Conservation (phyloP, 92 coral and sea anemone species). For the Palythoa caribaeorum region DNA sequence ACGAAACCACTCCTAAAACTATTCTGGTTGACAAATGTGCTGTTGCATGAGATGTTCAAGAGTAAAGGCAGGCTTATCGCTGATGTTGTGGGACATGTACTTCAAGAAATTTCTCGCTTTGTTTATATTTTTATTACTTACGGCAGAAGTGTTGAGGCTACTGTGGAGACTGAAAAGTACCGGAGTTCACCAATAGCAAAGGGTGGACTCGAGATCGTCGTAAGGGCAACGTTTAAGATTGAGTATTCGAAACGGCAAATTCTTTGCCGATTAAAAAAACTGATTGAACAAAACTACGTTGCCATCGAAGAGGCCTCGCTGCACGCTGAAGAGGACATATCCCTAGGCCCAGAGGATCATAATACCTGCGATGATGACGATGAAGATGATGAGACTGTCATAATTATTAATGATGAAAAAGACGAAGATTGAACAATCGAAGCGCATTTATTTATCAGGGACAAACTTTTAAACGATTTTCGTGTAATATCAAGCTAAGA, state of each 20-base stretch:
- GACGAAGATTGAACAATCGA: not conserved
- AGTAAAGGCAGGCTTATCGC: slow-evolving; percentile 39
- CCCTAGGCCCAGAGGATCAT: not conserved
- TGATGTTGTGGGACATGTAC: slow-evolving; percentile 52
- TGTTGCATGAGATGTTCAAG: slow-evolving; percentile 48
- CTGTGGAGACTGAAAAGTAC: not conserved
- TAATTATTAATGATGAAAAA: not conserved
- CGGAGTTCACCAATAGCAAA: not conserved
- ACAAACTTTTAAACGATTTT: slow-evolving; percentile 1
- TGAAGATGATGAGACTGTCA: too few species aligned
- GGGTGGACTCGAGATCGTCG: slow-evolving; percentile 3
- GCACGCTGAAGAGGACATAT: not conserved
- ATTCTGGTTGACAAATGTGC: slow-evolving; percentile 38
- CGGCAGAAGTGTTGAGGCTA: not conserved
- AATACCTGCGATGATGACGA: slow-evolving; percentile 5
- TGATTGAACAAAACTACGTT: slow-evolving; percentile 8
- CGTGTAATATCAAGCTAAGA: not conserved
- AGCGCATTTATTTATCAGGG: slow-evolving; percentile 13
- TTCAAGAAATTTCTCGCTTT: slow-evolving; percentile 52
- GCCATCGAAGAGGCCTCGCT: not conserved
- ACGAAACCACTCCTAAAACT: slow-evolving; percentile 6
- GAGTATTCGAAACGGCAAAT: slow-evolving; percentile 26
- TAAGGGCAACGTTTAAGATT: slow-evolving; percentile 7
- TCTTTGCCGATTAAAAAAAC: slow-evolving; percentile 12
- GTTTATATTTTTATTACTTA: slow-evolving; percentile 44